phyloP scores from a whole-genome alignment of 2,113 vertebrate species.

The Cranoglanis bouderius region DNA sequence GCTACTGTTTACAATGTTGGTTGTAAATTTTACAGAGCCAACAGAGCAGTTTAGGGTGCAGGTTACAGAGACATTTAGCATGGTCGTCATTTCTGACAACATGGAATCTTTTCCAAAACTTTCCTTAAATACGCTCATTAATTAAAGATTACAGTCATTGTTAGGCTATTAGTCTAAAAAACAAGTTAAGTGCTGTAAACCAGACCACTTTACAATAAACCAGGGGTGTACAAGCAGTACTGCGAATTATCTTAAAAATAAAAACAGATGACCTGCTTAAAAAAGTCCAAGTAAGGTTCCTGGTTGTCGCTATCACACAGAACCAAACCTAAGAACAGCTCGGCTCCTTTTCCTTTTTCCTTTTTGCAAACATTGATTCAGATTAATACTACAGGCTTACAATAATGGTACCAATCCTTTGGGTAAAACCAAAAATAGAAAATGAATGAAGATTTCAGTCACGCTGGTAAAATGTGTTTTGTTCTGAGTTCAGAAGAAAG shows the following conservation, averaged over 20 bases:
- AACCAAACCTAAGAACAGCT: not conserved
- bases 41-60: not conserved
- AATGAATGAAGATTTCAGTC: not conserved
- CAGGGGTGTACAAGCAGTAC: not conserved
- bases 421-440: not conserved
- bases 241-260: not conserved
- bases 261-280: not conserved
- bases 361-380: not conserved
- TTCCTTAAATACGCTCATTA: not conserved
- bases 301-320: not conserved
- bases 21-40: not conserved
- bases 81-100: not conserved
- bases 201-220: not conserved
- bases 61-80: not conserved
- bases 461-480: not conserved
- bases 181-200: not conserved
- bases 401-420: not conserved
- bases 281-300: not conserved
- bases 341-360: not conserved
- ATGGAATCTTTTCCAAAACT: not conserved
- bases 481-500: not conserved
- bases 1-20: not conserved
- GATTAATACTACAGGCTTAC: not conserved
- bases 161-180: not conserved
- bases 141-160: not conserved